Base-by-base conservation (phyloP, 2,113 vertebrate genomes). In the Neotragus pygmaeus region DNA sequence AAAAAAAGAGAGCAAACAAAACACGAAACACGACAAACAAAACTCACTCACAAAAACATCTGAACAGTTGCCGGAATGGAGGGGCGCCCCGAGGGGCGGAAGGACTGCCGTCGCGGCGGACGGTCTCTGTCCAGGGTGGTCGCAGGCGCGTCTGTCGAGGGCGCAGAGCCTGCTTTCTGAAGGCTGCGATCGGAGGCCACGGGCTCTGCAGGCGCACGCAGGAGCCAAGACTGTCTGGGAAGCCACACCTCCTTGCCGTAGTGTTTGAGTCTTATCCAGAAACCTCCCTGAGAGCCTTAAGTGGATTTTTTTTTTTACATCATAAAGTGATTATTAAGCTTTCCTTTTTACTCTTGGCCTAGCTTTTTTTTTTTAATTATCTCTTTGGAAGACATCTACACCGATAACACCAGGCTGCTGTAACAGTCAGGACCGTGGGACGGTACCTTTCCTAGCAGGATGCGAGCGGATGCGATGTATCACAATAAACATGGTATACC, bases 271-370 rank as follows among this genome's bases (percentile, higher is more conserved):
- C 98, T 73, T 98, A 98, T 97, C 92, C 91, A 73, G 97, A 99
- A 98, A 98, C 98, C 98, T 98, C 98, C 98, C 99, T 95, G 98
- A 98, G 98, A 99, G 99, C 99, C 99, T 99, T 99, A 99, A 99
- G 98, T 98, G 98, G 98, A 98, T 98, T 98, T 98, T 97, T 73
- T 64, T 99, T 98, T 99, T 98, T 98, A 99, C 98, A 99, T 98
- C 99, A 98, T 99, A 98, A 98, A 99, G 98, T 99, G 98, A 99
- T 99, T 98, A 98, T 99, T 99, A 98, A 99, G 98, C 98, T 99
- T 99, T 98, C 97, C 98, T 99, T 99, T 99, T 98, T 99, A 98
- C 98, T 99, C 98, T 98, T 98, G 98, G 98, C 98, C 98, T 99
- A 98, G 98, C 98, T 98, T 98, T 98, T 73, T 93, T 93, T 89